phyloP scores from a whole-genome alignment of 35 echinoderm and acorn worm genomes.

The Eucidaris tribuloides region DNA sequence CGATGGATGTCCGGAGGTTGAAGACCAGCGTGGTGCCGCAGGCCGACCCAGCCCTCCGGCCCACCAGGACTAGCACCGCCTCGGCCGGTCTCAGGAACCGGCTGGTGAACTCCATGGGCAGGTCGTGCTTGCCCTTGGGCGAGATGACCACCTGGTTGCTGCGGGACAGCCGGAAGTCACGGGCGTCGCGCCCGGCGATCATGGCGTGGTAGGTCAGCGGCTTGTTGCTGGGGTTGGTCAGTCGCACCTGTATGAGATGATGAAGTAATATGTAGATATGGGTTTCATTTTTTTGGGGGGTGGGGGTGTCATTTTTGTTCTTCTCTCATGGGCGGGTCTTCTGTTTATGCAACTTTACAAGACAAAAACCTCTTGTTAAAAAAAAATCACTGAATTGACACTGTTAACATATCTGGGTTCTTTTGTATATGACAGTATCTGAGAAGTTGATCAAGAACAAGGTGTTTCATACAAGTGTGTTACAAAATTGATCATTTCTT shows the following conservation, averaged over 20 bases:
- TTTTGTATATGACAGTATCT: no score
- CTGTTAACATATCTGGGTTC: no score
- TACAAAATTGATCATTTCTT: no score
- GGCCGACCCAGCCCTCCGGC: constrained; percentile 79
- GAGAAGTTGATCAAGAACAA: no score
- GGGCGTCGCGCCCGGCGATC: constrained; percentile 84
- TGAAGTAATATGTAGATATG: no score
- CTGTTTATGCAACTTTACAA: no score
- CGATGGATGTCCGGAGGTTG: constrained; percentile 88
- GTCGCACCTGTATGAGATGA: constrained; percentile 84
- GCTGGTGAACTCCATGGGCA: constrained; percentile 85
- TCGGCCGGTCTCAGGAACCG: constrained; percentile 87
- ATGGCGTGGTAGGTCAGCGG: constrained; percentile 87
- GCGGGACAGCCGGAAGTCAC: constrained; percentile 74
- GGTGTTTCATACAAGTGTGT: no score
- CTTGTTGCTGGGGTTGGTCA: constrained; percentile 97
- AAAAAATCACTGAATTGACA: no score
- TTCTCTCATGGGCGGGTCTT: no score
- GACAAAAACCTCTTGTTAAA: no score
- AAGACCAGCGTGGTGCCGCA: constrained; percentile 92
- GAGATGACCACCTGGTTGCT: constrained; percentile 66
- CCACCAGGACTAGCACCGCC: constrained; percentile 85
- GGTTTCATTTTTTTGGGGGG: no score
- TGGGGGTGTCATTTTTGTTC: no score
- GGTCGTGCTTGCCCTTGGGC: constrained; percentile 73